Conservation (phyloP, 2,888 invertebrate species). For the Philopedon plagiatum region DNA sequence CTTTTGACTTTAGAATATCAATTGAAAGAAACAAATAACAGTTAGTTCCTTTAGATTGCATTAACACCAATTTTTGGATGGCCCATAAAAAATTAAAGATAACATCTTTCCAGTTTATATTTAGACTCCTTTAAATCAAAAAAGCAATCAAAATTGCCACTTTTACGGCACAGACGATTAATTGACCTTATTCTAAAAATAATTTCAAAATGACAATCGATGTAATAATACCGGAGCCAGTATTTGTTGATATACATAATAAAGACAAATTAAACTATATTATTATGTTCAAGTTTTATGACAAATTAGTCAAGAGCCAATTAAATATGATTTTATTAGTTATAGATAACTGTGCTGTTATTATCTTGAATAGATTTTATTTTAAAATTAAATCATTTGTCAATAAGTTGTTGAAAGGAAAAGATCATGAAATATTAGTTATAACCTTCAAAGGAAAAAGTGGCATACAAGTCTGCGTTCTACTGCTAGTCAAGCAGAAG, state of each 20-base stretch:
- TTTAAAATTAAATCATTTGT: too few species aligned
- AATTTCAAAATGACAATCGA: constrained; percentile 39
- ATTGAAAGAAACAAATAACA: background rate
- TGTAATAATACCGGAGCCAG: background rate
- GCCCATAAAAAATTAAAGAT: constrained; percentile 35
- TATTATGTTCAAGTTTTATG: constrained; percentile 1
- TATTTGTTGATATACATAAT: background rate
- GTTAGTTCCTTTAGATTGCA: background rate
- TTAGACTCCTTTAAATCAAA: constrained; percentile 40
- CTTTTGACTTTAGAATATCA: too few species aligned
- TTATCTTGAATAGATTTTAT: background rate
- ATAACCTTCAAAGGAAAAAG: too few species aligned
- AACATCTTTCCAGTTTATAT: constrained; percentile 38
- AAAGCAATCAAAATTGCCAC: constrained; percentile 37
- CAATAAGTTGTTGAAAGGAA: too few species aligned
- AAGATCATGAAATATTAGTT: too few species aligned
- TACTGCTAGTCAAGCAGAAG: too few species aligned
- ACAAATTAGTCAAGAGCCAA: constrained; percentile 17
- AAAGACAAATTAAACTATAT: constrained; percentile 6
- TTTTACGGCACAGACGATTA: constrained; percentile 30
- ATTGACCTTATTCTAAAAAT: constrained; percentile 46
- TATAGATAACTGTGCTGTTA: background rate
- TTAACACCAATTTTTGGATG: background rate
- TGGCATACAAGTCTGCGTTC: too few species aligned
- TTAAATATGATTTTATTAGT: constrained; percentile 8